Evolutionary conservation across 2,113 vertebrate genomes (phyloP).

Genomic region (Mohoua ochrocephala): DNA sequence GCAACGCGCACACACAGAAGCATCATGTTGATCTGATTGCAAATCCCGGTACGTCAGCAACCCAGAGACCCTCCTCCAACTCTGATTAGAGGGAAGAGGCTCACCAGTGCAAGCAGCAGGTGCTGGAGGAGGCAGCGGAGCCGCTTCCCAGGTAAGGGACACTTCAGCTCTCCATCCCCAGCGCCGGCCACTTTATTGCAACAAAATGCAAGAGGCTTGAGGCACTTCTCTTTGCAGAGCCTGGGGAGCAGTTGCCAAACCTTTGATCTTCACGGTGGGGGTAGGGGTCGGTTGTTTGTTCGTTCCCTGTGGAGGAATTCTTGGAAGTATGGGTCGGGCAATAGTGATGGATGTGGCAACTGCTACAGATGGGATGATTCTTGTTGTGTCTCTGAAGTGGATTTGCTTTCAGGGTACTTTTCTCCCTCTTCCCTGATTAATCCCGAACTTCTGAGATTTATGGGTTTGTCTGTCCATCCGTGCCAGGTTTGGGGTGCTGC

Average conservation of each 20-base stretch:
- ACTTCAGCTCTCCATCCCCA: neutral
- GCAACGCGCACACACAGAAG: neutral
- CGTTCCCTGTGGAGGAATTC: neutral
- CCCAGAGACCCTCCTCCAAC: conserved; percentile 43
- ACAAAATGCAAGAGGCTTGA: accelerated
- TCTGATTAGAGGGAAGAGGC: neutral
- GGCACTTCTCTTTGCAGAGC: neutral
- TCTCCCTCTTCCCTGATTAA: neutral
- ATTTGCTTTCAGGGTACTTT: neutral
- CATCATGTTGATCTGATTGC: neutral
- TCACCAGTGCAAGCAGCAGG: neutral
- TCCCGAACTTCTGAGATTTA: neutral
- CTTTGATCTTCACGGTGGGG: neutral
- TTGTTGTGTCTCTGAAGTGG: neutral
- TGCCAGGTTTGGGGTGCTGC: neutral
- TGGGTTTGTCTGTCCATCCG: neutral
- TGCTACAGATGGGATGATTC: neutral
- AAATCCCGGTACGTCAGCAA: conserved; percentile 41
- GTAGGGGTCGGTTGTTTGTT: neutral
- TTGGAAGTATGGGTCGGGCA: neutral
- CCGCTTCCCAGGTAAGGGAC: conserved; percentile 13
- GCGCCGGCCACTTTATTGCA: accelerated
- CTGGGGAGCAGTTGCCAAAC: neutral
- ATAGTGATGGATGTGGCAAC: neutral
- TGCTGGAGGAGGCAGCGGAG: neutral